Base-by-base conservation (phyloP, 2,888 invertebrate genomes). In the Eristalinus aeneus region DNA sequence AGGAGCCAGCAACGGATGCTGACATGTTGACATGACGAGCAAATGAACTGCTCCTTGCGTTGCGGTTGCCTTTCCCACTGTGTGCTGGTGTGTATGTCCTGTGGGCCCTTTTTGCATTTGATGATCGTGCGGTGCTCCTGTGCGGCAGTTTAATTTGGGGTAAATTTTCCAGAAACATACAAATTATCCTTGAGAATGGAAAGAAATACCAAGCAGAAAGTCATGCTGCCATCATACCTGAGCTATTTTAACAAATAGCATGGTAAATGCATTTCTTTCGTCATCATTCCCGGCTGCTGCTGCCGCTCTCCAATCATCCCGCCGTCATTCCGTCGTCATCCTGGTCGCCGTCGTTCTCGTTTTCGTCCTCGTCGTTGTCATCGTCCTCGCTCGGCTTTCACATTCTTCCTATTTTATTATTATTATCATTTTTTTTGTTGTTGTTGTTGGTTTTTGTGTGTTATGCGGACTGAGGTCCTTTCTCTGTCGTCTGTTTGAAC, bases 21-120 rank as follows among this genome's bases (percentile, higher is more conserved):
- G 86, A 86, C 86, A 86, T 86, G 86, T 81, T 86, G 86, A 86
- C 86, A 86, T 81, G 86, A 86, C 67, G 77, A 74, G 69, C 80
- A 85, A 85, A 85, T 85, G 80, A 80, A 85, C 85, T 80, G 76
- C 74, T 86, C 74, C 81, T 86, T 86, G 77, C 68, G 71, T 82
- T 86, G 81, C 54, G 77, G 77, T 74, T 73, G 53, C 46, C 68
- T 72, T 72, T 3, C 27, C 34, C 12, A 36, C 4, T 20, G 20
- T 54, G 6, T 56, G 11, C 10, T 0, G 0, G 22, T 22, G n/a
- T 16, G 10, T 16, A 34, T 63, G 5, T 8, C 20, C 27, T 11
- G 16, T 46, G 16, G 6, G 46, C 16, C 46, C n/a, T 65, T 36
- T 36, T 74, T 61, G 36, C 53, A n/a, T 74, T 36, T 20, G 58